A percentile compares a stretch with the other conserved stretches of the same genome.
Conservation (phyloP, 2,888 invertebrate species). For the Anoncus sp. region DNA sequence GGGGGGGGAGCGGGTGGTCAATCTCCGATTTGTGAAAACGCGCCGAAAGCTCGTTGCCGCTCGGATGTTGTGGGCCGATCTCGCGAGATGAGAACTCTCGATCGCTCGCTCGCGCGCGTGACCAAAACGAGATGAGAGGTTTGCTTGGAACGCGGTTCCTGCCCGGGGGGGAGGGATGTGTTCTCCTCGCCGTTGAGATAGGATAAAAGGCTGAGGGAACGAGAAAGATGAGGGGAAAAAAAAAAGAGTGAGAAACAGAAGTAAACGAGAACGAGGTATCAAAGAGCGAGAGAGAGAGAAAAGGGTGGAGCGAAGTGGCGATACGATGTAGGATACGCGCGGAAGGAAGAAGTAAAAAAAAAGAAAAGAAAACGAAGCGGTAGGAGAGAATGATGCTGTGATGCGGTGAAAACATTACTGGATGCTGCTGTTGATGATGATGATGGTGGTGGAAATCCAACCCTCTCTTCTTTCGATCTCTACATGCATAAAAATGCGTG, state of each 20-base stretch:
- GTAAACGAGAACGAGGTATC: conserved; percentile 33
- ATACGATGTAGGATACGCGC: conserved; percentile 51
- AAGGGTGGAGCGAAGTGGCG: conserved; percentile 60
- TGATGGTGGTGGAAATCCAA: conserved; percentile 42
- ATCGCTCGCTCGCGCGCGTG: conserved; percentile 43
- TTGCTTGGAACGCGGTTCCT: conserved; percentile 41
- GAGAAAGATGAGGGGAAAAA: conserved; percentile 1
- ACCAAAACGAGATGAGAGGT: conserved; percentile 55
- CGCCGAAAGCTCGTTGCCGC: conserved; percentile 7
- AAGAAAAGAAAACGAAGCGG: conserved; percentile 1
- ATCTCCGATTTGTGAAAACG: conserved; percentile 24
- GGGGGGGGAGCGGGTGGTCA: too few species aligned
- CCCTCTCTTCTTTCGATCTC: conserved; percentile 10
- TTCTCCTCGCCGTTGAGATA: conserved; percentile 60
- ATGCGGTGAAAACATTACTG: conserved; percentile 45
- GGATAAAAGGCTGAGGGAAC: conserved; percentile 48
- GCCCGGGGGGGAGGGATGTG: conserved; percentile 41
- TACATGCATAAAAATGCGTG: not conserved
- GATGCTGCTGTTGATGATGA: conserved; percentile 31
- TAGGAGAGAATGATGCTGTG: conserved; percentile 48
- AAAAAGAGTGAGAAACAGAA: conserved; percentile 22
- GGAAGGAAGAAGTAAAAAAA: conserved; percentile 36
- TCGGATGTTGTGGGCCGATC: conserved; percentile 11
- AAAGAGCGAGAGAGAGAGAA: not conserved
- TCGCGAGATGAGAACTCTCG: conserved; percentile 18